Evolutionary conservation across 2,888 invertebrate genomes (phyloP).

Genomic region (Drosophila vallismaia): DNA sequence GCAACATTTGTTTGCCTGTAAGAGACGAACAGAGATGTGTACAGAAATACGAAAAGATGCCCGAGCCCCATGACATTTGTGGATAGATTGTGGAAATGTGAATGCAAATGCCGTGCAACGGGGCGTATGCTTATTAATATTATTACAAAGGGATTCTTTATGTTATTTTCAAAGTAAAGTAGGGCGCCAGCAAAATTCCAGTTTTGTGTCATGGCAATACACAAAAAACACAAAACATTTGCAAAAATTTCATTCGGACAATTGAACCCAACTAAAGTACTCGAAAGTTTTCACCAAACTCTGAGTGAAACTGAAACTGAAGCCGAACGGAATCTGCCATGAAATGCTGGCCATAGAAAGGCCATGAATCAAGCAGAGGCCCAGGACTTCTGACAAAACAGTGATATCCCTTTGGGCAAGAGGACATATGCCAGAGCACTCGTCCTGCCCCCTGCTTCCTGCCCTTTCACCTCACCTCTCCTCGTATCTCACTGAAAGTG

Average conservation of each 20-base stretch:
- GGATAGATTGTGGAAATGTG: conserved; percentile 26
- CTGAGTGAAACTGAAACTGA: conserved; percentile 5
- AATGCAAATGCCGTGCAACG: conserved; percentile 37
- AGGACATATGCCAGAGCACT: conserved; percentile 8
- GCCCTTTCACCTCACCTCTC: background rate
- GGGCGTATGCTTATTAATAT: conserved; percentile 58
- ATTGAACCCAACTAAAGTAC: conserved; percentile 22
- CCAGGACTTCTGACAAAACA: conserved; percentile 10
- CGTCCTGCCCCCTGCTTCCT: background rate
- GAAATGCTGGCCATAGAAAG: conserved; percentile 14
- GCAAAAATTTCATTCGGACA: conserved; percentile 19
- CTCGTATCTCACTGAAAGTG: conserved; percentile 7
- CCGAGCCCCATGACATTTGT: conserved; percentile 21
- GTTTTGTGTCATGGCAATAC: background rate
- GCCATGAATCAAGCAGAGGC: conserved; percentile 29
- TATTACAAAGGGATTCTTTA: conserved; percentile 43
- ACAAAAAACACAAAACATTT: background rate
- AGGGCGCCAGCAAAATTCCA: background rate
- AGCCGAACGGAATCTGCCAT: conserved; percentile 3
- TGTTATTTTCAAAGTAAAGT: conserved; percentile 6
- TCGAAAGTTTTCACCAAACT: background rate
- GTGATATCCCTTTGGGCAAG: conserved; percentile 1
- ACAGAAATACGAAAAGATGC: background rate
- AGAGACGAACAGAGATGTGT: conserved; percentile 9
- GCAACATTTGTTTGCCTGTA: conserved; percentile 21